phyloP scores from a whole-genome alignment of 2,888 invertebrate species.

The Trachelus stipa region DNA sequence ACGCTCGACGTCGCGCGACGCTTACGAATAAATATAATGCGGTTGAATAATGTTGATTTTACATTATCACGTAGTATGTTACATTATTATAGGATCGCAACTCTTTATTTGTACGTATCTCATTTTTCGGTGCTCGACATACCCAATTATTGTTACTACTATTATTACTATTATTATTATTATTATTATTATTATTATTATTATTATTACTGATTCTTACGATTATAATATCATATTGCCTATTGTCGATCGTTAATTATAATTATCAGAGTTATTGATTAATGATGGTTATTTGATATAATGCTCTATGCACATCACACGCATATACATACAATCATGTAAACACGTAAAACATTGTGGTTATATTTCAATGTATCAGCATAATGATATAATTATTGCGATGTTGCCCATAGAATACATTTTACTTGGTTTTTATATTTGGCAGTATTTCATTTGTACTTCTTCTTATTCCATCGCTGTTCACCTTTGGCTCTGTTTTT shows the following conservation, averaged over 20 bases:
- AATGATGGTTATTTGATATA: slow-evolving; percentile 57
- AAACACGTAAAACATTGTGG: slow-evolving; percentile 55
- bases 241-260: slow-evolving; percentile 56
- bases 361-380: slow-evolving; percentile 65
- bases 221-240: slow-evolving; percentile 57
- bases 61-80: neutral
- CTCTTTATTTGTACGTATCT: slow-evolving; percentile 49
- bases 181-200: slow-evolving; percentile 35
- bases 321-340: slow-evolving; percentile 49
- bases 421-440: slow-evolving; percentile 66
- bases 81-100: slow-evolving; percentile 11
- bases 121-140: slow-evolving; percentile 63
- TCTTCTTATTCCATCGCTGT: slow-evolving; percentile 14
- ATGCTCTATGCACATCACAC: slow-evolving; percentile 57
- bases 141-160: slow-evolving; percentile 52
- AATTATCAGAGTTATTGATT: slow-evolving; percentile 51
- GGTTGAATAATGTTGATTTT: slow-evolving; percentile 14
- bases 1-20: slow-evolving; percentile 43
- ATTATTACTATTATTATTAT: slow-evolving; percentile 27
- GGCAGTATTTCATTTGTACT: slow-evolving; percentile 50
- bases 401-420: slow-evolving; percentile 67
- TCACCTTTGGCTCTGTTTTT: neutral
- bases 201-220: slow-evolving; percentile 53
- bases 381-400: slow-evolving; percentile 63
- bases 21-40: slow-evolving; percentile 10